These are phyloP conservation scores for Drosophila tropicalis DNA, from an alignment of 1,140 invertebrate genomes.

Conservation along the genomic window DNA sequence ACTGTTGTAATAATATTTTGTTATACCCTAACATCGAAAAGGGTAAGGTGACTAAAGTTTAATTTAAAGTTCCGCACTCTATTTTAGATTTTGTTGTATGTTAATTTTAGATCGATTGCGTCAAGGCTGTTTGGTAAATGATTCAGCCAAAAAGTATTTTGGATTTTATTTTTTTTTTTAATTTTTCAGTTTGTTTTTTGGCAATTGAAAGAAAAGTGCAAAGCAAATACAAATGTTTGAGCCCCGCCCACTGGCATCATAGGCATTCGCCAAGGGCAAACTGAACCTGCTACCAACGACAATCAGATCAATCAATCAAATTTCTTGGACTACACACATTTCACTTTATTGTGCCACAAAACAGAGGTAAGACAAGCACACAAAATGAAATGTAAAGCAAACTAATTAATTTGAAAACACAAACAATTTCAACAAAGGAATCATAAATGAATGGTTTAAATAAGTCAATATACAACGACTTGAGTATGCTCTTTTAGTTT, in stretches of 20 bases:
- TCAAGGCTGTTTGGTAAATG: conserved; percentile 6
- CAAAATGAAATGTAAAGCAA: conserved; percentile 3
- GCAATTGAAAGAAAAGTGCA: conserved; percentile 9
- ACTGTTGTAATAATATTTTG: no score
- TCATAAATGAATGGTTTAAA: not conserved
- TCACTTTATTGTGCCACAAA: conserved; percentile 51
- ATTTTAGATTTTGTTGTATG: conserved; percentile 14
- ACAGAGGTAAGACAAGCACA: not conserved
- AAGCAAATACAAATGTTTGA: conserved; percentile 4
- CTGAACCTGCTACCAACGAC: conserved; percentile 14
- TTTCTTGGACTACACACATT: conserved; percentile 41
- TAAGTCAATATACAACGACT: not conserved
- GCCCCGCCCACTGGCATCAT: conserved; percentile 13
- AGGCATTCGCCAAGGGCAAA: not conserved
- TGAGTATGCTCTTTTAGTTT: no score
- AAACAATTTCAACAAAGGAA: not conserved
- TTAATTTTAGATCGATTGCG: conserved; percentile 15
- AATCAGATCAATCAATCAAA: conserved; percentile 58
- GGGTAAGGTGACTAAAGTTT: conserved; percentile 3
- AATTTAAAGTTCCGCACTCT: conserved; percentile 13
- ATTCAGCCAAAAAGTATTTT: conserved; percentile 10
- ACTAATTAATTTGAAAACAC: conserved; percentile 5
- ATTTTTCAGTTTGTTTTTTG: conserved; percentile 8
- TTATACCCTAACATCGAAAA: not conserved
- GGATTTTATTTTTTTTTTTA: not conserved